Evolutionary conservation across 2,113 vertebrate species (phyloP).

Genomic region (Cinclus cinclus): DNA sequence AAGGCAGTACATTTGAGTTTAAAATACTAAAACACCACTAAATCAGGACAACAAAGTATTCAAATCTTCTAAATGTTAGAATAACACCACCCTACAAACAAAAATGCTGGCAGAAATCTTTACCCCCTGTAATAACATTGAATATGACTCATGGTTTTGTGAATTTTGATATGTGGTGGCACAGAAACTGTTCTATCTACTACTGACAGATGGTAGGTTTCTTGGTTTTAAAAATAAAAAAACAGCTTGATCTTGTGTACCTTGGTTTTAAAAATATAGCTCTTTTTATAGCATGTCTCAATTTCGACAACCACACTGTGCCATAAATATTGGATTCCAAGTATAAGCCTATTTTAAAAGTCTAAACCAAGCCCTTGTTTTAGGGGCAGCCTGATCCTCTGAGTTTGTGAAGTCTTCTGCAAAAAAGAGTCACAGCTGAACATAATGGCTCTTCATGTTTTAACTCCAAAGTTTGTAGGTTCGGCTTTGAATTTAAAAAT

Average conservation of each 20-base stretch:
- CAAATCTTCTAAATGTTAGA: not conserved
- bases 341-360: not conserved
- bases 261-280: slow-evolving; percentile 38
- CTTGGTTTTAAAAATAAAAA: not conserved
- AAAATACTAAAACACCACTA: not conserved
- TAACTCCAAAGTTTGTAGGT: not conserved
- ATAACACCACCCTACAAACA: not conserved
- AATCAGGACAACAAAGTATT: not conserved
- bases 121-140: not conserved
- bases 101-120: not conserved
- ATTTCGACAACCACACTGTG: not conserved
- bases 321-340: not conserved
- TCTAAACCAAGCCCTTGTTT: not conserved
- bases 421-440: not conserved
- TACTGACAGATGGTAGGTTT: not conserved
- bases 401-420: not conserved
- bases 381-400: not conserved
- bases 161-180: not conserved
- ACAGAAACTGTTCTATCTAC: not conserved
- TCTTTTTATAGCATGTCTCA: slow-evolving; percentile 13
- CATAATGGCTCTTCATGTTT: not conserved
- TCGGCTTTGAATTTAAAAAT: not conserved
- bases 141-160: not conserved
- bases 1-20: not conserved
- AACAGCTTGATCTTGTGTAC: slow-evolving; percentile 7